Evolutionary conservation across 2,888 invertebrate genomes (phyloP), one percentile per base, ranked within the genome.

Genomic region (Tenthredo distinguenda): DNA sequence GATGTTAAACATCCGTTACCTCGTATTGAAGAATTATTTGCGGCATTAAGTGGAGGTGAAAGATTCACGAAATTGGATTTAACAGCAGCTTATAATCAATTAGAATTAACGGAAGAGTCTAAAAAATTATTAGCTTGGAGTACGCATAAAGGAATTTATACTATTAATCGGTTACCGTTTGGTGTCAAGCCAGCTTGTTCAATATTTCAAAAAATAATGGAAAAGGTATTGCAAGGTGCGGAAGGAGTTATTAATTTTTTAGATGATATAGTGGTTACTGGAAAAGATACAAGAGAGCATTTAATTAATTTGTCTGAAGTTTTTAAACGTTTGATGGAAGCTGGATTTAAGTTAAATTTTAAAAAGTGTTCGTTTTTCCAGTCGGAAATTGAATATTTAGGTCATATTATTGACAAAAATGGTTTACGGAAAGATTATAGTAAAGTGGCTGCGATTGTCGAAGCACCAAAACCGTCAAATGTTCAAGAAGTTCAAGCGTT

Each of bases 161-260:
- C 82, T 1, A 86, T 89, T 76, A 87, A 90, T 62, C 82, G 92
- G 82, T 86, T 92, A n/a, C 90, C 92, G 15, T 92, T 90, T 87
- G 92, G 92, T 0, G 90, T 91, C 74, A 91, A 92, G 47, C 91
- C 92, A n/a, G 91, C 92, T 1, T 90, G 91, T n/a, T 90, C 91
- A 15, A 92, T 92, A 87, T 93, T 92, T 87, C 91, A 92, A 85
- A 87, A 88, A 86, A 87, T 88, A 10, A 88, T 92, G 84, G 92
- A 93, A 85, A 88, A 89, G 31, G 85, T 91, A 47, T 87, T 92
- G 34, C 81, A 86, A 43, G 90, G 89, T 2, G 86, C 90, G 12
- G 58, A 84, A 1, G 87, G 88, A 2, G 86, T 87, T 1, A 86
- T 86, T 6, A 76, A 85, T 74, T 91, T 87, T 86, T 37, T 89